These are phyloP conservation scores for Dugesia japonica DNA, from an alignment of 2,888 invertebrate species.

Conservation along the genomic window DNA sequence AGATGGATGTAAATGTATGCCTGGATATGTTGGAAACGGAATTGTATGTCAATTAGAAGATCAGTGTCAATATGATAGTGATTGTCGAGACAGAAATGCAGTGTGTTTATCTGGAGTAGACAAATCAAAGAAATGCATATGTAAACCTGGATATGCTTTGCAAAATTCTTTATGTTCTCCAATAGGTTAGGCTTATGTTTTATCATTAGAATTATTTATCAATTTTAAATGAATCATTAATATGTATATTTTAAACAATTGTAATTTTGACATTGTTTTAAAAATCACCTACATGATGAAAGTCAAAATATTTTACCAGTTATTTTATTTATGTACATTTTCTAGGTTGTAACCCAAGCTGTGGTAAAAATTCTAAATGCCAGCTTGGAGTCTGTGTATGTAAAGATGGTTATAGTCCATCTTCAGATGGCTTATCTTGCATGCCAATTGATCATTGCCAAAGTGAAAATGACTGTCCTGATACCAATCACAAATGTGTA, in stretches of 20 bases:
- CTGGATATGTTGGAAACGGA: not conserved
- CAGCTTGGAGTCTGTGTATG: not conserved
- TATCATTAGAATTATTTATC: too few species aligned
- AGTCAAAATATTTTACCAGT: too few species aligned
- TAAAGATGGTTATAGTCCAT: slow-evolving; percentile 10
- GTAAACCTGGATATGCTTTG: not conserved
- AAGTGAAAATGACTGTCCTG: not conserved
- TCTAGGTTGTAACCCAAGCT: not conserved
- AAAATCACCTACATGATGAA: too few species aligned
- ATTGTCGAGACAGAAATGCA: not conserved
- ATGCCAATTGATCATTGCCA: not conserved
- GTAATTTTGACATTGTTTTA: too few species aligned
- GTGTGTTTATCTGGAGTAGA: not conserved
- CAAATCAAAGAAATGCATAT: not conserved
- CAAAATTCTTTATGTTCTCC: not conserved
- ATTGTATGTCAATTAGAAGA: not conserved
- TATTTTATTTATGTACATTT: too few species aligned
- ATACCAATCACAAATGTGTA: not conserved
- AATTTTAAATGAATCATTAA: too few species aligned
- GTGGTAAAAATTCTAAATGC: not conserved
- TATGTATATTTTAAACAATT: too few species aligned
- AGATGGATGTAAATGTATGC: not conserved
- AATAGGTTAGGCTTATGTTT: too few species aligned
- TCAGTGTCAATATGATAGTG: slow-evolving; percentile 13
- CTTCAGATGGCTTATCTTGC: not conserved